Evolutionary conservation across 2,888 invertebrate species (phyloP).

Genomic region (Onchidella celtica): DNA sequence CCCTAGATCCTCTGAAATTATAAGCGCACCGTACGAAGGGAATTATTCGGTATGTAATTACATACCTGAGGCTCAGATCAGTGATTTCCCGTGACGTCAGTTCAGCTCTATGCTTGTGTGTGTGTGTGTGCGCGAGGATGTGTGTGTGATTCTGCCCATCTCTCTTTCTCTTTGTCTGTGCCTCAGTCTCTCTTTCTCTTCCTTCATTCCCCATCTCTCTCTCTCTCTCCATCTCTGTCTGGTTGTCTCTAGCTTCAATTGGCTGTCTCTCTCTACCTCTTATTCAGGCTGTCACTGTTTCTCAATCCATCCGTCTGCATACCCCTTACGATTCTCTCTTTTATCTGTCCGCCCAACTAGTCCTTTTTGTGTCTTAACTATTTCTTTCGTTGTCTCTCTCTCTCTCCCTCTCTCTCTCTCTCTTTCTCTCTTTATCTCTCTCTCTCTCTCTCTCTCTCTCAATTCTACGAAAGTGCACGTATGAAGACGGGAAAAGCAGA

Average conservation of each 20-base stretch:
- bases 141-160: no score
- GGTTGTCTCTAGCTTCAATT: not conserved
- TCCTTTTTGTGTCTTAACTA: not conserved
- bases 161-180: conserved; percentile 4
- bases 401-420: not conserved
- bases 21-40: no score
- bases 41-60: no score
- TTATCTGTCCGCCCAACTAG: no score
- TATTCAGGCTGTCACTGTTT: not conserved
- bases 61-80: no score
- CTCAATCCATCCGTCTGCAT: not conserved
- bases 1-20: no score
- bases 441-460: not conserved
- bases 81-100: no score
- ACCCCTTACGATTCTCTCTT: not conserved
- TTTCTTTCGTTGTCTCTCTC: not conserved
- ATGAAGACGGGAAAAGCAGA: no score
- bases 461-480: no score
- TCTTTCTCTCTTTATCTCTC: not conserved
- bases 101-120: no score
- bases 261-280: not conserved
- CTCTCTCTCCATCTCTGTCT: not conserved
- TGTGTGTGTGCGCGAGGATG: no score
- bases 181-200: not conserved
- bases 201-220: not conserved